Base-by-base conservation (phyloP, 2,888 invertebrate genomes). In the Chydorus sphaericus region DNA sequence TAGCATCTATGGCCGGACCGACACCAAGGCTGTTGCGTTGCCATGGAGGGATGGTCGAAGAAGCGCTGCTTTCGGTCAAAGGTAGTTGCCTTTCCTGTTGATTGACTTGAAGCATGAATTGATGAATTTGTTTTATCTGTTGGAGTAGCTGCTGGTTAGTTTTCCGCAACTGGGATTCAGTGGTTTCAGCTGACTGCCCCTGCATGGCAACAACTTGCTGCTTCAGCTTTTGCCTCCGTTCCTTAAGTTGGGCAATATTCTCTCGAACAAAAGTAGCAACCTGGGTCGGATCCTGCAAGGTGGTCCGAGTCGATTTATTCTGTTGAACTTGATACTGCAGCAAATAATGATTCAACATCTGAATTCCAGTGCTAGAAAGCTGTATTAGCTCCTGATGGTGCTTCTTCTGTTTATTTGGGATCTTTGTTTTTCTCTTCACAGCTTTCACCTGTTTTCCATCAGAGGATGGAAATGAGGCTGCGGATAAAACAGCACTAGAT, bases 391-490 rank as follows among this genome's bases (percentile, higher is more conserved):
- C 59, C 52, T 62, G 61, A 57, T 63, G 76, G 64, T 73, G 73
- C 51, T 71, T 67, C 48, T 65, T 66, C 58, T 65, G 66, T 39
- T 67, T 67, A 63, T 69, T 62, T 59, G 78, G 73, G 66, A 79
- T 81, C 70, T 85, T 85, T 52, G 81, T 79, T 67, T 84, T 85
- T 69, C 85, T 86, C 68, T 87, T 85, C 54, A 80, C 80, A 39
- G 85, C 81, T 70, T 86, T 88, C 48, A 82, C 85, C 70, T 85
- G 85, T 58, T 85, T 85, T 64, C 87, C 79, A 71, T 88, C 87
- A 51, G 51, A 54, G 33, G 49, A 51, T n/a, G 48, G 58, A 31
- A 54, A 51, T 37, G 31, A 28, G 57, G 56, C 48, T 54, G 56
- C 23, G 31, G 57, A 37, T n/a, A 30, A 16, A 73, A 60, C 57